phyloP scores from a whole-genome alignment of 2,113 vertebrate genomes.

The Phaethon lepturus region DNA sequence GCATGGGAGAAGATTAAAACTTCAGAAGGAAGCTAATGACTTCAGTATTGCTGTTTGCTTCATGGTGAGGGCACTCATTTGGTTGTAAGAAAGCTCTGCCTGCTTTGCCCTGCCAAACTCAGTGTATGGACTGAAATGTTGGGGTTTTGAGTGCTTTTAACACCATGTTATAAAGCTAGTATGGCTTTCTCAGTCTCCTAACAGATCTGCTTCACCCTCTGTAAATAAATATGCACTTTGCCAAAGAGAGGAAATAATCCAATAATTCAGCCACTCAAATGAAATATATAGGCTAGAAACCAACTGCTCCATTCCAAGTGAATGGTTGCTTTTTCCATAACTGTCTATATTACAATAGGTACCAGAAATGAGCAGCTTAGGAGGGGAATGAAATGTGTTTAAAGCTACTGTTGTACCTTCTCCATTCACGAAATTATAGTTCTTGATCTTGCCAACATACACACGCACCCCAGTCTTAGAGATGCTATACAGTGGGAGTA shows the following conservation, averaged over 20 bases:
- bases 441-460: background rate
- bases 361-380: background rate
- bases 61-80: background rate
- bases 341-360: background rate
- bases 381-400: background rate
- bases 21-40: background rate
- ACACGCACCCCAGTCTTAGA: background rate
- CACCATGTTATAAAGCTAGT: background rate
- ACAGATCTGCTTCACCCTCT: background rate
- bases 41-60: background rate
- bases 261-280: background rate
- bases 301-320: background rate
- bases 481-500: background rate
- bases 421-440: background rate
- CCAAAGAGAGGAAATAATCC: background rate
- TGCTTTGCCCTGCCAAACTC: background rate
- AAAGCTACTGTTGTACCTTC: background rate
- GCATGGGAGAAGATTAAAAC: background rate
- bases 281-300: background rate
- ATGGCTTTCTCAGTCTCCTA: background rate
- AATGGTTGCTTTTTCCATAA: background rate
- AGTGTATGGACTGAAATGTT: background rate
- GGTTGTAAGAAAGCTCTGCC: background rate
- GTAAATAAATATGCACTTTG: background rate
- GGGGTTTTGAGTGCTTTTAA: background rate